Conservation (phyloP, 2,113 vertebrate species). For the Sisor rabdophorus region DNA sequence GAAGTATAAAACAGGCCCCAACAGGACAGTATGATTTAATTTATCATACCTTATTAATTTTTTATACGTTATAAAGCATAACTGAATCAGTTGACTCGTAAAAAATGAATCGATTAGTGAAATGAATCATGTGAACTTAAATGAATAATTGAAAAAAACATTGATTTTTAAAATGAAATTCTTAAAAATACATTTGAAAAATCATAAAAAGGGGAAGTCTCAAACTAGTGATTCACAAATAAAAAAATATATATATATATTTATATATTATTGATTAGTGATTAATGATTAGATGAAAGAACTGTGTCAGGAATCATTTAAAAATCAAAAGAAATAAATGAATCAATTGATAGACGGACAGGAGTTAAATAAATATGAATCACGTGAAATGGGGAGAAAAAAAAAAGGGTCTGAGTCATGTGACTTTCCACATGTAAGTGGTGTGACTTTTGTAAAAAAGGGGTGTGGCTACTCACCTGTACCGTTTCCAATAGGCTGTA, state of each 20-base stretch:
- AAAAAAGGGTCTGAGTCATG: background rate
- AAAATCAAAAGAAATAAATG: too few species aligned
- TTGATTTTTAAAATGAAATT: too few species aligned
- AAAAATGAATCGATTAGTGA: too few species aligned
- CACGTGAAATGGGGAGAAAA: background rate
- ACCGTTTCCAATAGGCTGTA: conserved; percentile 87
- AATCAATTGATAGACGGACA: too few species aligned
- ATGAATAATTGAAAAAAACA: background rate
- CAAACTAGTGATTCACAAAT: too few species aligned
- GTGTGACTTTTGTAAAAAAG: background rate
- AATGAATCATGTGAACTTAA: background rate
- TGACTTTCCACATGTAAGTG: background rate
- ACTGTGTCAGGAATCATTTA: background rate
- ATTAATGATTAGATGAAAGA: background rate
- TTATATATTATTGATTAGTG: background rate
- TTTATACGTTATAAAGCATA: background rate
- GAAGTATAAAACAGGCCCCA: background rate
- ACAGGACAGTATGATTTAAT: background rate
- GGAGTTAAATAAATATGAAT: background rate
- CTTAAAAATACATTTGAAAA: too few species aligned
- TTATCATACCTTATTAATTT: too few species aligned
- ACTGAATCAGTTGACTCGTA: background rate
- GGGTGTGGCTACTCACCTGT: conserved; percentile 79
- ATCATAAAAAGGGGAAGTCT: too few species aligned
- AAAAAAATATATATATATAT: background rate